Evolutionary conservation across 2,797 vertebrate species (phyloP).

Genomic region (Sarcophilus harrisii): DNA sequence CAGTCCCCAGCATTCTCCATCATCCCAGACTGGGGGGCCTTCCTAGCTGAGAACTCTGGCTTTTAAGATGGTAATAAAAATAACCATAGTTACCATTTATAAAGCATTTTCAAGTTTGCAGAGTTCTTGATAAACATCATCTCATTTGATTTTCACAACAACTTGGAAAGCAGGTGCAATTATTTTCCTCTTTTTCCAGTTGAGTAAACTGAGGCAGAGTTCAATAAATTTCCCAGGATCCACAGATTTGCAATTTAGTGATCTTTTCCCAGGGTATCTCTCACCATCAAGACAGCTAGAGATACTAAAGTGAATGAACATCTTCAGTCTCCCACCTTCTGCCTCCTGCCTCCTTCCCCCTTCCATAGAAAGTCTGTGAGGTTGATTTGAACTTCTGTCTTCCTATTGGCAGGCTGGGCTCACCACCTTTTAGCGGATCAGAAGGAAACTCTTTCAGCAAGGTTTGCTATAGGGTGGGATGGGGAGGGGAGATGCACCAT

Average conservation of each 20-base stretch:
- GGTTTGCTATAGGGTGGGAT: background rate
- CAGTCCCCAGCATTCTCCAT: background rate
- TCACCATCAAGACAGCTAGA: background rate
- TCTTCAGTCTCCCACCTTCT: background rate
- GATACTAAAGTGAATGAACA: background rate
- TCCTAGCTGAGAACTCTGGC: background rate
- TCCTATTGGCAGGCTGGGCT: too few species aligned
- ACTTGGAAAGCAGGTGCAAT: background rate
- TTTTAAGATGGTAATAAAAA: background rate
- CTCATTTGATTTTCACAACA: background rate
- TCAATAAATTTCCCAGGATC: background rate
- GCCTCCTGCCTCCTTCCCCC: background rate
- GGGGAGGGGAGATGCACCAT: background rate
- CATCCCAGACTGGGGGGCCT: background rate
- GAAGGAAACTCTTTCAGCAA: background rate
- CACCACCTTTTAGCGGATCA: background rate
- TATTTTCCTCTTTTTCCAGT: background rate
- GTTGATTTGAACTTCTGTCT: background rate
- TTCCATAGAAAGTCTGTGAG: background rate
- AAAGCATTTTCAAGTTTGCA: background rate
- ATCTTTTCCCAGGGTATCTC: background rate
- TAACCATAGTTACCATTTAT: background rate
- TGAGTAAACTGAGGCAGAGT: background rate
- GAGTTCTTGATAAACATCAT: background rate
- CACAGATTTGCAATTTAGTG: background rate